A percentile compares a stretch with the other conserved stretches of the same genome.
These are phyloP conservation scores for Phalanger gymnotis DNA, from an alignment of 2,797 vertebrate species.

Conservation along the genomic window DNA sequence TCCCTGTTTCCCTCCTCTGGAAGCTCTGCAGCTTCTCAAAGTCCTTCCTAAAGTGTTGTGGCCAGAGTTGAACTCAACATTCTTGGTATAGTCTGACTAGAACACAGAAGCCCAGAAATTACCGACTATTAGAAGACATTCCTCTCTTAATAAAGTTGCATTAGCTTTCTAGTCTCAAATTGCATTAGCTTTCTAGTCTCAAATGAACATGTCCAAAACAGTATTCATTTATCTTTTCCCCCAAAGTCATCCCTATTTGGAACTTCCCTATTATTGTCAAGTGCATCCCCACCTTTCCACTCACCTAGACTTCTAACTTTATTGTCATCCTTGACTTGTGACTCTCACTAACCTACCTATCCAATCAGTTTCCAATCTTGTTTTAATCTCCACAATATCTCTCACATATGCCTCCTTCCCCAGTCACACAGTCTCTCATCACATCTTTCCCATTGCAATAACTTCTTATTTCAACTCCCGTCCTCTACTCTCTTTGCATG, in stretches of 20 bases:
- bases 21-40: background rate
- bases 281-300: background rate
- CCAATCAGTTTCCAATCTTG: background rate
- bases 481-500: background rate
- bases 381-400: background rate
- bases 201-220: too few relatives aligned
- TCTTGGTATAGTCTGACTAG: background rate
- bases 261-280: background rate
- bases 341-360: background rate
- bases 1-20: background rate
- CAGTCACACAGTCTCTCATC: background rate
- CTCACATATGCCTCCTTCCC: background rate
- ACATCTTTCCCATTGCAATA: background rate
- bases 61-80: background rate
- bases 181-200: background rate
- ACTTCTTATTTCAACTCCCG: background rate
- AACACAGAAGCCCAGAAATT: background rate
- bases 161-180: background rate
- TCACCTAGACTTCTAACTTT: too few relatives aligned
- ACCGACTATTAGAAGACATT: background rate
- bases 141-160: background rate
- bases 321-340: background rate
- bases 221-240: too few relatives aligned
- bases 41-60: background rate
- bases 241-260: background rate